These are phyloP conservation scores for Cephus sareptanus DNA, from an alignment of 2,888 invertebrate species.

Conservation along the genomic window DNA sequence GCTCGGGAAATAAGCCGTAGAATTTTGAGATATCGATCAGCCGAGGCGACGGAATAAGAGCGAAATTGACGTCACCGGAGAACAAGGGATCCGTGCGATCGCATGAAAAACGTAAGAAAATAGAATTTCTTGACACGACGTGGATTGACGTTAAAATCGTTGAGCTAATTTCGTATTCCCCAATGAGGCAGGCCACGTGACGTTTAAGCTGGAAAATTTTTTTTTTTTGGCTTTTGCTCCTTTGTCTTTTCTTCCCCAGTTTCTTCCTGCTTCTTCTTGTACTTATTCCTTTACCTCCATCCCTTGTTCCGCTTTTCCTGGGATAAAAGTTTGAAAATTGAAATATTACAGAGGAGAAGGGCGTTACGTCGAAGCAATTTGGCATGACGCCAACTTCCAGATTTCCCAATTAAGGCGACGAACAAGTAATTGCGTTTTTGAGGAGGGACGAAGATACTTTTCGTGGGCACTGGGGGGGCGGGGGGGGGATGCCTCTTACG, in stretches of 20 bases:
- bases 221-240: not conserved
- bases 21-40: not conserved
- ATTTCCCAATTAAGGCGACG: conserved; percentile 19
- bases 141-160: not conserved
- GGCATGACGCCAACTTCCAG: conserved; percentile 48
- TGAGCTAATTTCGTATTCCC: not conserved
- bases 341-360: conserved; percentile 45
- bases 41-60: not conserved
- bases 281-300: conserved; percentile 17
- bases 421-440: not conserved
- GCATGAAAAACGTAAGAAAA: not conserved
- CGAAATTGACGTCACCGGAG: not conserved
- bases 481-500: too few species aligned
- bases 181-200: conserved; percentile 15
- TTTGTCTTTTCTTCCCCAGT: not conserved
- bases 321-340: conserved; percentile 37
- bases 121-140: not conserved
- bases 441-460: not conserved
- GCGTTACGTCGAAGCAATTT: conserved; percentile 50
- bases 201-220: conserved; percentile 22
- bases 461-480: too few species aligned
- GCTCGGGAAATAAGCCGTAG: not conserved
- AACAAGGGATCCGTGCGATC: not conserved
- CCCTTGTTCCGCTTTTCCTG: conserved; percentile 9
- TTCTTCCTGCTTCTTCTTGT: not conserved